Base-by-base conservation (phyloP, 2,797 vertebrate genomes). In the Macropodus opercularis region DNA sequence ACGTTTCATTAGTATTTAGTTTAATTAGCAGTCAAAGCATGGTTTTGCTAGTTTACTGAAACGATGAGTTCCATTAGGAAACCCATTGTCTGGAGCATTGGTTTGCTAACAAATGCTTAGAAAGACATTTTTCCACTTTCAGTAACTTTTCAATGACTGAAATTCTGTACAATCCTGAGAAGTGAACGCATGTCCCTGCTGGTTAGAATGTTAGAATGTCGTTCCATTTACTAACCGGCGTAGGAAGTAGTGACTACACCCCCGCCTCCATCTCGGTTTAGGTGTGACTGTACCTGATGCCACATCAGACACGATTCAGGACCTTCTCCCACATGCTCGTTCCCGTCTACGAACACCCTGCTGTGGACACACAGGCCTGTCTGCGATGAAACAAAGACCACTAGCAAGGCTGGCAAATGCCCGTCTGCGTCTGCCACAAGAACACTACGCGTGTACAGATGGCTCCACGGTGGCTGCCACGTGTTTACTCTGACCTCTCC, bases 381-480 rank as follows among this genome's bases (percentile, higher is more conserved):
- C n/a, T n/a, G n/a, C n/a, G n/a, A n/a, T n/a, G n/a, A n/a, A n/a
- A n/a, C n/a, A n/a, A n/a, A n/a, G n/a, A n/a, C n/a, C n/a, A n/a
- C n/a, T n/a, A n/a, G n/a, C n/a, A n/a, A n/a, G n/a, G n/a, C n/a
- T n/a, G n/a, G n/a, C n/a, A n/a, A n/a, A n/a, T n/a, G n/a, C n/a
- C n/a, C n/a, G n/a, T n/a, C n/a, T n/a, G n/a, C n/a, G n/a, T n/a
- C n/a, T n/a, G n/a, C n/a, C n/a, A n/a, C n/a, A n/a, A n/a, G n/a
- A n/a, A n/a, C n/a, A n/a, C n/a, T n/a, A n/a, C n/a, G n/a, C n/a
- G n/a, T n/a, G n/a, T n/a, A n/a, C n/a, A 63, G 53, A 72, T 58
- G 75, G 58, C 47, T 69, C 79, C 62, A 63, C 51, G 69, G 69
- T 80, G 58, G 73, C 71, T 64, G 81, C 72, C 68, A 79, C 41